A percentile compares a stretch with the other conserved stretches of the same genome.
Evolutionary conservation across 2,113 vertebrate species (phyloP).

Genomic region (Nasalis larvatus): DNA sequence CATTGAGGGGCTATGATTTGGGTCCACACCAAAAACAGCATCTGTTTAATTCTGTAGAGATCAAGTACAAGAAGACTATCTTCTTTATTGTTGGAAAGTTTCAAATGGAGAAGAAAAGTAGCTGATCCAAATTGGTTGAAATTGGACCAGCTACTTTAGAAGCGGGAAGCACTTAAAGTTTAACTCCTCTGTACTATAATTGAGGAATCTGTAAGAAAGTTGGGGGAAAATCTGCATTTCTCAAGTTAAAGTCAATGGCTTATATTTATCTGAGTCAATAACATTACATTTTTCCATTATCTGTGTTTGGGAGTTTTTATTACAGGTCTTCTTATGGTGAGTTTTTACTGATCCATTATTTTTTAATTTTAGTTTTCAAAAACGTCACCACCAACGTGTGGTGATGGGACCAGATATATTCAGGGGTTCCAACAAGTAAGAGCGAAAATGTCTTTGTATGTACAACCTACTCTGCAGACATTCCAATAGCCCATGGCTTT

Average conservation of each 20-base stretch:
- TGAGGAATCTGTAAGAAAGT: neutral
- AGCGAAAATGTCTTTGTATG: neutral
- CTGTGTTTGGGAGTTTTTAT: neutral
- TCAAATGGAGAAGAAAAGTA: neutral
- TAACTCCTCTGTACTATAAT: neutral
- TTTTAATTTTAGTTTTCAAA: neutral
- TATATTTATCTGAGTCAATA: neutral
- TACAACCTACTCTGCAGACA: neutral
- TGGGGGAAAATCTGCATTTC: neutral
- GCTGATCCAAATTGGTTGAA: neutral
- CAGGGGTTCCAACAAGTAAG: neutral
- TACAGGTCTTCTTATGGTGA: neutral
- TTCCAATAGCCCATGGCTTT: neutral
- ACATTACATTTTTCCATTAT: neutral
- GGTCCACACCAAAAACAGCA: neutral
- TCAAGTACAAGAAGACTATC: neutral
- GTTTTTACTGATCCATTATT: neutral
- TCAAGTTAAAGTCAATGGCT: neutral
- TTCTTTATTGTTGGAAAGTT: neutral
- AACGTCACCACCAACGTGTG: neutral
- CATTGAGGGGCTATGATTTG: neutral
- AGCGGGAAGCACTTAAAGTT: neutral
- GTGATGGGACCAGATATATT: neutral
- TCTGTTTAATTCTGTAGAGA: neutral
- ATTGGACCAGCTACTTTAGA: neutral